Percentiles rank a stretch among this genome's conserved stretches.
These are phyloP conservation scores for Cetoscarus ocellatus DNA, from an alignment of 2,797 vertebrate species.

Conservation along the genomic window DNA sequence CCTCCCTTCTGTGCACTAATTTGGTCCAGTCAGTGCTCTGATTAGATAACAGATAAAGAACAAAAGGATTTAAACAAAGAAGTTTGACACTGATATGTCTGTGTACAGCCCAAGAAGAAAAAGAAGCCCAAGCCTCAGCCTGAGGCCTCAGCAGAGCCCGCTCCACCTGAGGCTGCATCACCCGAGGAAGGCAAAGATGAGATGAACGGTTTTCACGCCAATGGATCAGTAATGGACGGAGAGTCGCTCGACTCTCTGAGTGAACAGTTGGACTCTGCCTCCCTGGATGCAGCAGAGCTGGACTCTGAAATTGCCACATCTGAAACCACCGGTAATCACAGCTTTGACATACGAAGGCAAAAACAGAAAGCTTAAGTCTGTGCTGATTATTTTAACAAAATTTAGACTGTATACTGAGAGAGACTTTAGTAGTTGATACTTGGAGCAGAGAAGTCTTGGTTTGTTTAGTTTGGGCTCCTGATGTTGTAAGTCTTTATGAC, in stretches of 20 bases:
- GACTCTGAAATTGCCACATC: slow-evolving; percentile 86
- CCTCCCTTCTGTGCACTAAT: not conserved
- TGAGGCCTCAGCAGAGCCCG: slow-evolving; percentile 65
- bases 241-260: slow-evolving; percentile 95
- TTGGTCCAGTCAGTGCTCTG: not conserved
- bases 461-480: not conserved
- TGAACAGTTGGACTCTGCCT: slow-evolving; percentile 92
- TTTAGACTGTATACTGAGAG: too few species aligned
- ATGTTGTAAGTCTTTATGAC: too few species aligned
- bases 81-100: slow-evolving; percentile 34
- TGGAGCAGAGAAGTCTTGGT: too few species aligned
- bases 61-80: slow-evolving; percentile 4
- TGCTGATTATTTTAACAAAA: not conserved
- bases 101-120: slow-evolving; percentile 91
- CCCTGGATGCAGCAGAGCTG: slow-evolving; percentile 90
- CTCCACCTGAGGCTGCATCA: slow-evolving; percentile 70
- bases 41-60: slow-evolving; percentile 13
- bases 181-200: slow-evolving; percentile 79
- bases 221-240: slow-evolving; percentile 89
- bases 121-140: slow-evolving; percentile 91
- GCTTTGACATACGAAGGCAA: not conserved
- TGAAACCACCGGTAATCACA: slow-evolving; percentile 75
- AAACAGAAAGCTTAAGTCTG: not conserved
- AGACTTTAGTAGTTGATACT: not conserved
- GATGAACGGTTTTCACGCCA: slow-evolving; percentile 92